phyloP scores from a whole-genome alignment of 2,888 invertebrate genomes.

The Eretmocerus hayati region DNA sequence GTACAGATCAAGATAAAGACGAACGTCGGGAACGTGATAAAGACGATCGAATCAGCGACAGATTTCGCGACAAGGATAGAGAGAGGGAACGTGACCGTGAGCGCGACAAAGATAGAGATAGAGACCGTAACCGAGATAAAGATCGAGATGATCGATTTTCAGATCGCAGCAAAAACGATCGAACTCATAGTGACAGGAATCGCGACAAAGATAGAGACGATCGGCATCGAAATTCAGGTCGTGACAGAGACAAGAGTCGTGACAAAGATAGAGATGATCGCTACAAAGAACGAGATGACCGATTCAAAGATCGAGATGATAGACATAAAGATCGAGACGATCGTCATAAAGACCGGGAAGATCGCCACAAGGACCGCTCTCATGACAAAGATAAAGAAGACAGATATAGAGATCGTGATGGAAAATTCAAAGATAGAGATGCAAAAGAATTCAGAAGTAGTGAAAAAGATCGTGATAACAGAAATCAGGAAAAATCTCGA shows the following conservation, averaged over 20 bases:
- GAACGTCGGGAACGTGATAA: slow-evolving; percentile 26
- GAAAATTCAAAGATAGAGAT: slow-evolving; percentile 11
- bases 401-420: slow-evolving; percentile 10
- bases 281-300: slow-evolving; percentile 6
- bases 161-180: slow-evolving; percentile 24
- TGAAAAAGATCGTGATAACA: slow-evolving; percentile 17
- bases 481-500: slow-evolving; percentile 26
- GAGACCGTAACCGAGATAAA: slow-evolving; percentile 18
- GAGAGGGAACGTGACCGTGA: slow-evolving; percentile 27
- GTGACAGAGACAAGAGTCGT: slow-evolving; percentile 13
- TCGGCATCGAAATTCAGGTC: slow-evolving; percentile 8
- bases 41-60: slow-evolving; percentile 26
- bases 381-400: slow-evolving; percentile 33
- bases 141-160: slow-evolving; percentile 25
- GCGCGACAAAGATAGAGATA: slow-evolving; percentile 10
- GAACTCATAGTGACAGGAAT: slow-evolving; percentile 14
- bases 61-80: slow-evolving; percentile 26
- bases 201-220: slow-evolving; percentile 15
- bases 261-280: slow-evolving; percentile 13
- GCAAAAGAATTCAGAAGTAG: slow-evolving; percentile 13
- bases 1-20: slow-evolving; percentile 26
- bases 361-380: slow-evolving; percentile 7
- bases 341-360: slow-evolving; percentile 8
- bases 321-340: slow-evolving; percentile 30
- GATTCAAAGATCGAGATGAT: slow-evolving; percentile 21